phyloP scores from a whole-genome alignment of 2,113 vertebrate species.

The Cygnus atratus region DNA sequence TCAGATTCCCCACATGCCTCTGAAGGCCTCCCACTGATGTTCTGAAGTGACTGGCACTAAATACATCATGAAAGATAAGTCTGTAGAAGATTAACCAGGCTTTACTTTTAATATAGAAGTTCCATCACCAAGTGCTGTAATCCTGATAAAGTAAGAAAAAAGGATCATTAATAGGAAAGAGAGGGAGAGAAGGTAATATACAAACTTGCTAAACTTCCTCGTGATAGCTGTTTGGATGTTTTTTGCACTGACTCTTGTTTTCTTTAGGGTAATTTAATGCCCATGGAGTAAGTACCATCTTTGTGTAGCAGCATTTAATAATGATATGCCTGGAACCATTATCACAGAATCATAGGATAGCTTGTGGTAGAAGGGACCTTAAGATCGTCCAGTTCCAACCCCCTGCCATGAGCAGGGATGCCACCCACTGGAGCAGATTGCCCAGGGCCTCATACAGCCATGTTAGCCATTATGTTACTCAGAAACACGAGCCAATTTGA shows the following conservation, averaged over 20 bases:
- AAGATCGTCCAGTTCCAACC: too few relatives aligned
- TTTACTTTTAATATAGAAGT: neutral
- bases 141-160: neutral
- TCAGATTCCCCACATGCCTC: neutral
- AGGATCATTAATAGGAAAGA: neutral
- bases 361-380: too few relatives aligned
- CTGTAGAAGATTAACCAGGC: neutral
- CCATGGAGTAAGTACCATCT: neutral
- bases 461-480: neutral
- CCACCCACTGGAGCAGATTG: too few relatives aligned
- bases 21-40: neutral
- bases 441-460: too few relatives aligned
- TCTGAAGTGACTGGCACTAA: neutral
- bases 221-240: neutral
- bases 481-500: neutral
- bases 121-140: neutral
- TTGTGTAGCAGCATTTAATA: neutral
- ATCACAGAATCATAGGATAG: too few relatives aligned
- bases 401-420: too few relatives aligned
- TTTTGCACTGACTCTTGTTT: neutral
- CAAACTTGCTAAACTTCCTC: neutral
- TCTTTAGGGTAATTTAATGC: neutral
- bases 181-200: fast-evolving
- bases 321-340: neutral
- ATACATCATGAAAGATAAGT: neutral